phyloP scores from a whole-genome alignment of 2,113 vertebrate species.

The Carlito syrichta region DNA sequence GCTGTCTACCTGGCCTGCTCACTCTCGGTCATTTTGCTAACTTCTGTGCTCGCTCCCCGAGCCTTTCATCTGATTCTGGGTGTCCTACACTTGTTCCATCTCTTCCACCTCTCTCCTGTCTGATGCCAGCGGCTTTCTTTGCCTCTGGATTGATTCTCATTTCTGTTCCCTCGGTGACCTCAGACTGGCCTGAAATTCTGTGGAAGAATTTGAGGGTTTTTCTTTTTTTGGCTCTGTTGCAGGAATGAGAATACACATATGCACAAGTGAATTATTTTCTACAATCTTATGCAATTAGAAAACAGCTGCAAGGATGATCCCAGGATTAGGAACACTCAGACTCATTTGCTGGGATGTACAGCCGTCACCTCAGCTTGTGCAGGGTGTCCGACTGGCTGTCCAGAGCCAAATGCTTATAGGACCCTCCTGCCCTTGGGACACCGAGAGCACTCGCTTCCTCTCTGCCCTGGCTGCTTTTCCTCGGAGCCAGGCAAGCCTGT shows the following conservation, averaged over 20 bases:
- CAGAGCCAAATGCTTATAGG: background rate
- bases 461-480: background rate
- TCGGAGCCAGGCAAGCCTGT: rapidly evolving
- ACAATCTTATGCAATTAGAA: background rate
- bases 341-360: background rate
- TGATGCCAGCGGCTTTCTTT: background rate
- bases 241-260: background rate
- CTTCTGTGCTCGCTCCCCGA: background rate
- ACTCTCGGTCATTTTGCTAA: background rate
- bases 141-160: rapidly evolving
- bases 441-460: background rate
- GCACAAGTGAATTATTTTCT: background rate
- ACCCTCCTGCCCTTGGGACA: background rate
- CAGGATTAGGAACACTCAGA: background rate
- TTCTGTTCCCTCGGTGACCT: background rate
- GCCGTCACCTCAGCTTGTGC: background rate
- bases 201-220: background rate
- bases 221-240: background rate
- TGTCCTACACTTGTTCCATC: background rate
- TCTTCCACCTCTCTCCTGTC: background rate
- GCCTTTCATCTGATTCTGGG: background rate
- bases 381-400: background rate
- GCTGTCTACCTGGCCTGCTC: background rate
- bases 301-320: slow-evolving; percentile 5
- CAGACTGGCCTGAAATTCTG: background rate